Base-by-base conservation (phyloP, 1,140 invertebrate genomes). In the Panulirus ornatus region DNA sequence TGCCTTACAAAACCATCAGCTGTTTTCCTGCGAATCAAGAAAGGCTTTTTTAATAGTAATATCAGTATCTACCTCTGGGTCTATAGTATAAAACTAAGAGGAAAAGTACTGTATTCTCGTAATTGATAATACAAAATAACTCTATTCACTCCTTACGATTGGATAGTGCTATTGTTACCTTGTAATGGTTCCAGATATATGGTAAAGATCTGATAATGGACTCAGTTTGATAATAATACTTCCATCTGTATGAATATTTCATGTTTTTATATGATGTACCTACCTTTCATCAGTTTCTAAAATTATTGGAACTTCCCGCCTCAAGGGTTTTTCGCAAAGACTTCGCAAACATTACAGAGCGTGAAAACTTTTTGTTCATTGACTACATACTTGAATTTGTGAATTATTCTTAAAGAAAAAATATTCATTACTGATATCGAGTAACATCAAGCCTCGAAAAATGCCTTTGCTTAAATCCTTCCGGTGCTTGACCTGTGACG, bases 401-500 rank as follows among this genome's bases (percentile, higher is more conserved):
- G 58, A 30, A 5, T 66, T 66, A 27, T 5, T 30, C 8, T 1
- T 9, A 58, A 58, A 58, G 54, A 19, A 58, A 58, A 58, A 11
- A 16, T 58, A 22, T 3, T 19, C 22, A 58, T 58, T 14, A 3
- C 19, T 58, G 9, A 58, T 11, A 16, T 27, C n/a, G 1, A 11
- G 1, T 27, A 75, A 19, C 30, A 9, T 3, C 11, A n/a, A 79
- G 27, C n/a, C 19, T 16, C 36, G 44, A 11, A 44, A 70, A 38
- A 70, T 38, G 66, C 58, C 30, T 42, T n/a, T 16, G 58, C 38
- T 34, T 86, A 75, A 38, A 40, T 51, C 44, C 70, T 75, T 89
- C 79, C 87, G 87, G 87, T 83, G 54, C 40, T 88, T 88, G 87
- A 88, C 87, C 79, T 6, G 63, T 91, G 90, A 91, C 90, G 90